These are phyloP conservation scores for Heterodera carotae DNA, from an alignment of 1,140 invertebrate genomes.

Conservation along the genomic window DNA sequence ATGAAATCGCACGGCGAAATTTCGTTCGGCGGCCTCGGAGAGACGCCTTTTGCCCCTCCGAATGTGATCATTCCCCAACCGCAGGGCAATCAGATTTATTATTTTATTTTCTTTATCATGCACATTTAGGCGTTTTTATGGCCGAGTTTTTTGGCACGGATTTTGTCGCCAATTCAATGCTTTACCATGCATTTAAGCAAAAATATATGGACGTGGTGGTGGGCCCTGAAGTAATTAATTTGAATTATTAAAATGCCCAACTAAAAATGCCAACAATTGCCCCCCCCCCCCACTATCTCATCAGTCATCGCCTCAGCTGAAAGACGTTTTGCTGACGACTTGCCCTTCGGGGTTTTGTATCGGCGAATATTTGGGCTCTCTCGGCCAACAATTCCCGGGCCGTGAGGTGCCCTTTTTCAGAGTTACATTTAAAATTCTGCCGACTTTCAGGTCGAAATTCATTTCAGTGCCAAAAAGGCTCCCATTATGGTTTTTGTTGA, in stretches of 20 bases:
- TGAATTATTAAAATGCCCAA: slow-evolving; percentile 2
- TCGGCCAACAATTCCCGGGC: slow-evolving; percentile 61
- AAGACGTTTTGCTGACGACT: slow-evolving; percentile 58
- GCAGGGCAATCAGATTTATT: slow-evolving; percentile 43
- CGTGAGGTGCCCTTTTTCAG: slow-evolving; percentile 32
- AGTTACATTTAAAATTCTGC: background rate
- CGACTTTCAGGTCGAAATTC: slow-evolving; percentile 51
- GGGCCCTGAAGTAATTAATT: slow-evolving; percentile 52
- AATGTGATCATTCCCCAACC: slow-evolving; percentile 61
- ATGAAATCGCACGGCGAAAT: slow-evolving; percentile 63
- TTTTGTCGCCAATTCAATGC: slow-evolving; percentile 65
- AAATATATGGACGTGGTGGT: slow-evolving; percentile 61
- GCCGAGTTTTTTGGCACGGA: slow-evolving; percentile 63
- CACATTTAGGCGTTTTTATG: slow-evolving; percentile 59
- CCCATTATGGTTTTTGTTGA: slow-evolving; percentile 64
- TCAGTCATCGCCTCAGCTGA: slow-evolving; percentile 51
- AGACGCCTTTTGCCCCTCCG: slow-evolving; percentile 63
- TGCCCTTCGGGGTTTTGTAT: slow-evolving; percentile 61
- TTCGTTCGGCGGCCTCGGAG: slow-evolving; percentile 53
- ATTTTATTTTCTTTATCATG: slow-evolving; percentile 11
- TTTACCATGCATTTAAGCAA: slow-evolving; percentile 63
- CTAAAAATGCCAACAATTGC: no score
- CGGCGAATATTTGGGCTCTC: slow-evolving; percentile 60
- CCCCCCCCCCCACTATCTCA: background rate
- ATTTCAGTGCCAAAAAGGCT: slow-evolving; percentile 63